Percentiles rank a stretch among this genome's conserved stretches.
These are phyloP conservation scores for Pandemis corylana DNA, from an alignment of 2,888 invertebrate species.

Conservation along the genomic window DNA sequence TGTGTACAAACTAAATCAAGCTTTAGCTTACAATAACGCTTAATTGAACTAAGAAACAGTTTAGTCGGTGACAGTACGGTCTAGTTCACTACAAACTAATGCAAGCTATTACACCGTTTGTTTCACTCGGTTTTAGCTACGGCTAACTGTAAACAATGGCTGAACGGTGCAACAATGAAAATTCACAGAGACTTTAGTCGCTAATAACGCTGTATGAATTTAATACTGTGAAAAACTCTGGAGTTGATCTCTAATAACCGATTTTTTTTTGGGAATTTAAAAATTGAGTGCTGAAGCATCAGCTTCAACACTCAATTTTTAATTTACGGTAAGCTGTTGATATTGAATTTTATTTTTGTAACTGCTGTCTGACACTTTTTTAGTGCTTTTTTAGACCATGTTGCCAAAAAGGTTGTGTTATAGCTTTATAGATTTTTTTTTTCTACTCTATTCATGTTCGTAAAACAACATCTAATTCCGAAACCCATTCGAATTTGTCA, in stretches of 20 bases:
- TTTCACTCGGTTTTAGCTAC: constrained; percentile 48
- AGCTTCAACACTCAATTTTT: no score
- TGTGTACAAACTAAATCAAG: neutral
- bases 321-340: no score
- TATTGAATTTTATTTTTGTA: neutral
- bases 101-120: constrained; percentile 51
- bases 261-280: neutral
- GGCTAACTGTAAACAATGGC: constrained; percentile 59
- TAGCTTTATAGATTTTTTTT: neutral
- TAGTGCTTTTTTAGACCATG: neutral
- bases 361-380: neutral
- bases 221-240: neutral
- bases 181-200: constrained; percentile 21
- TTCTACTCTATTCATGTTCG: neutral
- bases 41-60: constrained; percentile 40
- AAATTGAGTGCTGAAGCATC: neutral
- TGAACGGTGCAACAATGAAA: constrained; percentile 8
- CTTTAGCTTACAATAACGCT: neutral
- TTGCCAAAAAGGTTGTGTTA: neutral
- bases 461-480: neutral
- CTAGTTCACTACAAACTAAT: constrained; percentile 50
- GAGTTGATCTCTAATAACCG: neutral
- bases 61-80: constrained; percentile 42
- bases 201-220: neutral
- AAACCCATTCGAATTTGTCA: no score